Percentiles rank a stretch among this genome's conserved stretches.
Evolutionary conservation across 2,888 invertebrate species (phyloP).

Genomic region (Rhopalosiphum nymphaeae): DNA sequence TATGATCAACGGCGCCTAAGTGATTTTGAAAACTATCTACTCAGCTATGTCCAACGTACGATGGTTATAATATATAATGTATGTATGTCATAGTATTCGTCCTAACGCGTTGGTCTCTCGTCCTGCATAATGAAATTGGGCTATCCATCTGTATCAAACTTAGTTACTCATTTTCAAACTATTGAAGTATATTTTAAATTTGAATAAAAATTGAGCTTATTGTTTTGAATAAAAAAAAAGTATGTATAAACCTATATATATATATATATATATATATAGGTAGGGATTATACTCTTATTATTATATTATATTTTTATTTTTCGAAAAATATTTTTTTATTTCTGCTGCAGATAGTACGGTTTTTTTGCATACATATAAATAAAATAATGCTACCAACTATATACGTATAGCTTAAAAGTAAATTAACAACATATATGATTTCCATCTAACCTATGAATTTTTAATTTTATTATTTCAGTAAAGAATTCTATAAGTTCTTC

Average conservation of each 20-base stretch:
- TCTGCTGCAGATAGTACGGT: neutral
- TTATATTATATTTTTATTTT: neutral
- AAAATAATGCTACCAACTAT: neutral
- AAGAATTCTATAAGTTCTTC: slow-evolving; percentile 37
- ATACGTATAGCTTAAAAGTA: neutral
- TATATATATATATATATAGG: neutral
- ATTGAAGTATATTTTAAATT: slow-evolving; percentile 4
- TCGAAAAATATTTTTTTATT: neutral
- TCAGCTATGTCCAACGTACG: neutral
- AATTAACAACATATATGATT: slow-evolving; percentile 40
- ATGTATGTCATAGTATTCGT: neutral
- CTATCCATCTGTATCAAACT: neutral
- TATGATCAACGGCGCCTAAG: neutral
- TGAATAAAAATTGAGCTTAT: neutral
- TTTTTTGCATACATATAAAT: neutral
- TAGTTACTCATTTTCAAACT: neutral
- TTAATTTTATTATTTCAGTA: slow-evolving; percentile 59
- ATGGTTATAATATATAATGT: neutral
- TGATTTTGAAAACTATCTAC: slow-evolving; percentile 11
- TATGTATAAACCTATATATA: too few relatives aligned
- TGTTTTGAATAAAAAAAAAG: neutral
- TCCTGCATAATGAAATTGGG: neutral
- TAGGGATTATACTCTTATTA: neutral
- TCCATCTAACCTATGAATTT: slow-evolving; percentile 50
- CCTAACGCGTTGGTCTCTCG: neutral